These are phyloP conservation scores for Cataglyphis cursor DNA, from an alignment of 2,888 invertebrate genomes.

Conservation along the genomic window DNA sequence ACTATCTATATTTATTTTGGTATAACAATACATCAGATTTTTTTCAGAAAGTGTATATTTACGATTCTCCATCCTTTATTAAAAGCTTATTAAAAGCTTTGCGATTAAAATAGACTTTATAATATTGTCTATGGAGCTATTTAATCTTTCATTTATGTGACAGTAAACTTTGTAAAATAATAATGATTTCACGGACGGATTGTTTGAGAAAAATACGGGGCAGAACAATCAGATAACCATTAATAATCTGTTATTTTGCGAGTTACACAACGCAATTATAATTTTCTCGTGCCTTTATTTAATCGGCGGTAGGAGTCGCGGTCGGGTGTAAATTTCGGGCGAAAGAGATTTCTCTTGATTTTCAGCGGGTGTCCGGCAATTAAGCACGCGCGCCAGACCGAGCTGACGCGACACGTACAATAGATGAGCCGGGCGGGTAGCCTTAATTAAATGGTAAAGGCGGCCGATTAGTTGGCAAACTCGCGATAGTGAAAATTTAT, in stretches of 20 bases:
- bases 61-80: not conserved
- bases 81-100: not conserved
- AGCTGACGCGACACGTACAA: constrained; percentile 68
- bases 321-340: constrained; percentile 23
- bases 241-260: not conserved
- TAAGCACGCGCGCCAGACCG: constrained; percentile 48
- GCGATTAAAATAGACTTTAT: not conserved
- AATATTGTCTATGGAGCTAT: not conserved
- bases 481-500: constrained; percentile 75
- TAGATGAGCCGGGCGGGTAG: constrained; percentile 68
- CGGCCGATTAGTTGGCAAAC: constrained; percentile 76
- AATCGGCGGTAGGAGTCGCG: not conserved
- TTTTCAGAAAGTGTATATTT: not conserved
- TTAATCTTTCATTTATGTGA: not conserved
- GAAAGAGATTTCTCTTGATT: constrained; percentile 53
- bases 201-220: not conserved
- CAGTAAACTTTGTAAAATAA: not conserved
- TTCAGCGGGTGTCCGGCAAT: constrained; percentile 49
- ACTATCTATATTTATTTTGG: not conserved
- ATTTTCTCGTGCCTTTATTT: not conserved
- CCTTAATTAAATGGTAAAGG: constrained; percentile 79
- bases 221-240: not conserved
- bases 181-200: not conserved
- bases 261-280: not conserved
- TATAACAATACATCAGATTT: not conserved